Base-by-base conservation (phyloP, 2,888 invertebrate species). In the Eremobia ochroleuca region DNA sequence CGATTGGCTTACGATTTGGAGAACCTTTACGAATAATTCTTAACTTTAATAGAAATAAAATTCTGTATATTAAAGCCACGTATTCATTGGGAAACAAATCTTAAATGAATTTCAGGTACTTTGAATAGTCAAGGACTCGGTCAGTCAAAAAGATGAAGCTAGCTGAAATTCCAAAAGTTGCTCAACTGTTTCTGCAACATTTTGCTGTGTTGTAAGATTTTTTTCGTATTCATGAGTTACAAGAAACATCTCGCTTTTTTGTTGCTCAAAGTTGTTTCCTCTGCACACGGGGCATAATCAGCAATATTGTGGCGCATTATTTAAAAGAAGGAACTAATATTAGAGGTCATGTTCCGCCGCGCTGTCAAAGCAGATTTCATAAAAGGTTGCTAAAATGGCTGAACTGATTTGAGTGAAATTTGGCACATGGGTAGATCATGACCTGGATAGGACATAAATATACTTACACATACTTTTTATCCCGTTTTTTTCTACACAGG, bases 331-430 rank as follows among this genome's bases (percentile, higher is more conserved):
- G 25, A 43, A n/a, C 21, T 18, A 11, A 28, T 75, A 76, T 76
- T 62, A 62, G 61, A 0, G 31, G n/a, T 52, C 4, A 9, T 18
- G 31, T 21, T 15, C 4, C 49, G 2, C 76, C 15, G 4, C 49
- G 4, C 61, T 28, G 31, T 49, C 40, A 40, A 8, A 73, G 25
- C 28, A 2, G 40, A 62, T 61, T 49, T 75, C 75, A 62, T 52
- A n/a, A 75, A 75, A 40, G 49, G 61, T 49, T 49, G 46, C 46
- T 46, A 21, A 46, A 46, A 46, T 18, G 46, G 18, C 18, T 5
- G 46, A 46, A 21, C 18, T 5, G 18, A 46, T 46, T 46, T 5
- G 18, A 18, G 21, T 21, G 18, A 18, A 46, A 46, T 46, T 46
- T 21, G 2, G 46, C 18, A 46, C 18, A 46, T 5, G 5, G 18